These are phyloP conservation scores for Drosophila murphyi DNA, from an alignment of 1,140 invertebrate genomes.

Conservation along the genomic window DNA sequence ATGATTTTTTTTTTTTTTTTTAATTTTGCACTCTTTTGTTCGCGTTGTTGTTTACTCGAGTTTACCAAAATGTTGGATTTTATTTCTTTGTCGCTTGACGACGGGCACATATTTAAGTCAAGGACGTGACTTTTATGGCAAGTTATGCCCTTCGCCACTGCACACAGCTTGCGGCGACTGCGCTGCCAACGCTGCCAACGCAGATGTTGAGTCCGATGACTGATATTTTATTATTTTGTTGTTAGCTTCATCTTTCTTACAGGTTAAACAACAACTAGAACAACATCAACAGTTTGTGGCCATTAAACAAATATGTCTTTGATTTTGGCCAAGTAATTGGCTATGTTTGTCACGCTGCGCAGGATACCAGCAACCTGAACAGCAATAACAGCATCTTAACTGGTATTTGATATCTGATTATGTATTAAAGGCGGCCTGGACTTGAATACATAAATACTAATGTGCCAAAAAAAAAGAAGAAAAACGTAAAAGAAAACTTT, in stretches of 20 bases:
- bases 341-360: conserved; percentile 39
- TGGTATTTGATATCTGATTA: conserved; percentile 35
- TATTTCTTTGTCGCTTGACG: conserved; percentile 39
- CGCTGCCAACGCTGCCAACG: not conserved
- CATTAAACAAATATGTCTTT: conserved; percentile 44
- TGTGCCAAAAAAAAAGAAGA: not conserved
- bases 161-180: conserved; percentile 27
- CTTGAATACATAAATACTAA: conserved; percentile 6
- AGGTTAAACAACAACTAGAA: not conserved
- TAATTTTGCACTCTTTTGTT: conserved; percentile 13
- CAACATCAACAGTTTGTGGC: conserved; percentile 30
- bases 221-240: not conserved
- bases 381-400: conserved; percentile 9
- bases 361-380: conserved; percentile 10
- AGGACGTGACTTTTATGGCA: conserved; percentile 77
- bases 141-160: conserved; percentile 64
- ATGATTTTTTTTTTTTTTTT: conserved; percentile 4
- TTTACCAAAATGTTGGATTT: conserved; percentile 45
- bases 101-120: conserved; percentile 66
- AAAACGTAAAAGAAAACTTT: not conserved
- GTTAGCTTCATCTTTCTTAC: not conserved
- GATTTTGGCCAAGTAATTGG: conserved; percentile 36
- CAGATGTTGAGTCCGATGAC: not conserved
- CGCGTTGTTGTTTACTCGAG: conserved; percentile 1
- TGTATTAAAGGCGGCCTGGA: conserved; percentile 1